phyloP scores from a whole-genome alignment of 1,140 invertebrate species.

The Bradynema listronoti region DNA sequence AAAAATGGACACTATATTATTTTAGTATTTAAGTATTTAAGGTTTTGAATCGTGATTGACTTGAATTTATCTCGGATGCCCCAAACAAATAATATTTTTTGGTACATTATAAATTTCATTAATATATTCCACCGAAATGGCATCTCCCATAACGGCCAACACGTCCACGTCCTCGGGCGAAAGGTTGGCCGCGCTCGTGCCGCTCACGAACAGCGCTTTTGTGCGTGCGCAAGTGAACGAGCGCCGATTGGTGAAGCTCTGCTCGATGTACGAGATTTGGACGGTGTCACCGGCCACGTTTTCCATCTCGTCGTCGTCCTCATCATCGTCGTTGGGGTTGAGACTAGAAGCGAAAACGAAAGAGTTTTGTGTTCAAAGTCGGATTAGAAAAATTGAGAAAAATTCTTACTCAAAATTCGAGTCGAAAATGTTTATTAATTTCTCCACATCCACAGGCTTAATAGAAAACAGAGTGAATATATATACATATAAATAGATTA shows the following conservation, averaged over 20 bases:
- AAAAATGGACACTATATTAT: no score
- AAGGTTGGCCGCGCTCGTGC: conserved; percentile 26
- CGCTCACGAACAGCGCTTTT: conserved; percentile 38
- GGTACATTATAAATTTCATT: no score
- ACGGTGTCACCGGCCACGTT: background rate
- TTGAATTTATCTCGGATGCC: no score
- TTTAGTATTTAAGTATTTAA: no score
- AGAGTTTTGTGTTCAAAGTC: no score
- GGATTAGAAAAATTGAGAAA: background rate
- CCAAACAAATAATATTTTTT: no score
- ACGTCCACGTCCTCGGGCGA: conserved; percentile 44
- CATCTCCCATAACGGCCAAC: conserved; percentile 44
- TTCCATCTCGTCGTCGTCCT: conserved; percentile 7
- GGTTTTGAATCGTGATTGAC: no score
- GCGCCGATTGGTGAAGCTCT: conserved; percentile 32
- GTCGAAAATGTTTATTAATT: background rate
- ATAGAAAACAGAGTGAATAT: no score
- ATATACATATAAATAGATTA: no score
- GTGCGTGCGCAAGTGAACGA: conserved; percentile 40
- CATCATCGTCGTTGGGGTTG: background rate
- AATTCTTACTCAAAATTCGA: background rate
- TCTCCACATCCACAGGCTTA: background rate
- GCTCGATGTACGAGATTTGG: conserved; percentile 23
- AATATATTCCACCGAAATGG: conserved; percentile 35
- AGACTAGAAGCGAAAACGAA: background rate